Base-by-base conservation (phyloP, 2,888 invertebrate genomes). In the Hydraecia micacea region DNA sequence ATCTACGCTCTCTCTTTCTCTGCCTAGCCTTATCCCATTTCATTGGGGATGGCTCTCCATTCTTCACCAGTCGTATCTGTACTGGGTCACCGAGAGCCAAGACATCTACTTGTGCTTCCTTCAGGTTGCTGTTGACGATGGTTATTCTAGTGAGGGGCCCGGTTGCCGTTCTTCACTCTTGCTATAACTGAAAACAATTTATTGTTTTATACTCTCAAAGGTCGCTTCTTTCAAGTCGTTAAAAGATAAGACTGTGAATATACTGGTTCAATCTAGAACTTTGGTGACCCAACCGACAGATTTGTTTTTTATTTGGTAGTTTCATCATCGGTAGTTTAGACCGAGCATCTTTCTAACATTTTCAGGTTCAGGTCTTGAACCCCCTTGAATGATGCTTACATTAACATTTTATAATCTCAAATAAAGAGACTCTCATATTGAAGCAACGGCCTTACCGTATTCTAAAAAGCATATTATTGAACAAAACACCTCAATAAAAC, bases 221-320 rank as follows among this genome's bases (percentile, higher is more conserved):
- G 46, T 82, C 70, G 46, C 11, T 15, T 36, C 49, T 66, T 81
- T 58, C 13, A 60, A 70, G 66, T 62, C 52, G 21, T 70, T 67
- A 46, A 77, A 55, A 36, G 82, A 81, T 82, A 81, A 77, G 52
- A 67, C 9, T 42, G 28, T 28, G 11, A 67, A 46, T 46, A 60
- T 63, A 80, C 68, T 58, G n/a, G 75, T 75, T 75, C n/a, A 52
- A 81, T 58, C 81, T 81, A 58, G 80, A 69, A 32, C 32, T 66
- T 52, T 70, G 8, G 42, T 15, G 21, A 55, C 42, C 49, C 42
- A 69, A n/a, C n/a, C 18, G 32, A 65, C 68, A 52, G 13, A 58
- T 58, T 55, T 39, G 28, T 63, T 58, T 75, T 42, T 68, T 63
- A 58, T 39, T 69, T 39, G 4, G 65, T 46, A 32, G 15, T 28